phyloP scores from a whole-genome alignment of 2,113 vertebrate species.

The Notarius lentiginosus region DNA sequence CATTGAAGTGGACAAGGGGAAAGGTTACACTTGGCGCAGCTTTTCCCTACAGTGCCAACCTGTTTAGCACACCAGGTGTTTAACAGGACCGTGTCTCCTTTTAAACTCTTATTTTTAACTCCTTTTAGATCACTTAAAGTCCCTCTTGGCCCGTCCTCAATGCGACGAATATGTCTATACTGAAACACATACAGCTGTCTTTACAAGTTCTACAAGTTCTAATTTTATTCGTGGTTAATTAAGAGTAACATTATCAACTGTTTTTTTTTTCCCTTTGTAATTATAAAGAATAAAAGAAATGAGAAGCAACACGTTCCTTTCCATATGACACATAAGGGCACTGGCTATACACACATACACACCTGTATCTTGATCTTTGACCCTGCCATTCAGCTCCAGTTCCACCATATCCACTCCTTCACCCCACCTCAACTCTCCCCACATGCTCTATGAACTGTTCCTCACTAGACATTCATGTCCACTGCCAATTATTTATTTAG shows the following conservation, averaged over 20 bases:
- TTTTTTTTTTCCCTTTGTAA: too few species aligned
- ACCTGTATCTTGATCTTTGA: slow-evolving; percentile 16
- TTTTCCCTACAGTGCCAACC: slow-evolving; percentile 9
- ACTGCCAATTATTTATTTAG: not conserved
- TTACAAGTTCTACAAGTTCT: too few species aligned
- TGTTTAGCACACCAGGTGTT: slow-evolving; percentile 28
- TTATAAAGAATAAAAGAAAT: not conserved
- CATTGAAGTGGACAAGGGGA: slow-evolving; percentile 1
- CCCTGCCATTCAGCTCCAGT: not conserved
- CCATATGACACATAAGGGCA: not conserved
- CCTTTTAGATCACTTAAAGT: not conserved
- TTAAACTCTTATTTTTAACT: slow-evolving; percentile 17
- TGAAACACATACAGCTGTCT: not conserved
- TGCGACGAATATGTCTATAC: not conserved
- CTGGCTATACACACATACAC: not conserved
- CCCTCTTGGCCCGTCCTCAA: slow-evolving; percentile 16
- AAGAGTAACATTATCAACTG: not conserved
- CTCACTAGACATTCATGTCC: slow-evolving; percentile 41
- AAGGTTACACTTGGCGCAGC: not conserved
- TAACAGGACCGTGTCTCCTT: not conserved
- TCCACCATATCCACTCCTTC: not conserved
- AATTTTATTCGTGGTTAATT: not conserved
- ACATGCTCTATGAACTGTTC: slow-evolving; percentile 13
- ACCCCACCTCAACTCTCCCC: not conserved
- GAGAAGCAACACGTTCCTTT: not conserved